Evolutionary conservation across 2,888 invertebrate species (phyloP).

Genomic region (Trichopoda pennipes): DNA sequence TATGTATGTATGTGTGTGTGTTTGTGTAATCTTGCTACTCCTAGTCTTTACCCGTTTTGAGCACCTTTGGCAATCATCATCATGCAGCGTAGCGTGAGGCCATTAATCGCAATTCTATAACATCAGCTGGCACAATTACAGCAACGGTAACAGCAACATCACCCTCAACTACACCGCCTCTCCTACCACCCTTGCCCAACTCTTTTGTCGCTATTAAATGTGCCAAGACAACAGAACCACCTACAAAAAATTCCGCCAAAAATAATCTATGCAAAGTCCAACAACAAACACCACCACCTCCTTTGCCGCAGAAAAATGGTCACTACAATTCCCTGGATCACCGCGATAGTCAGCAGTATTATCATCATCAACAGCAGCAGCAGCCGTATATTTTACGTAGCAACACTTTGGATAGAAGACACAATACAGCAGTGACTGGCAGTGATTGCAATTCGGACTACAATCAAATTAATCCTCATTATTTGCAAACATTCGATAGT

Average conservation of each 20-base stretch:
- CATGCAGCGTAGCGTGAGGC: conserved; percentile 81
- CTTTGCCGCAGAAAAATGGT: conserved; percentile 76
- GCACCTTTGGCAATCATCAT: conserved; percentile 82
- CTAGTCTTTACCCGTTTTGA: conserved; percentile 81
- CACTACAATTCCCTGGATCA: conserved; percentile 77
- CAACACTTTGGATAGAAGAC: conserved; percentile 74
- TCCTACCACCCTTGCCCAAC: conserved; percentile 77
- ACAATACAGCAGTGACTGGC: conserved; percentile 24
- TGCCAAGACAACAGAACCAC: conserved; percentile 65
- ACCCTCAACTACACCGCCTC: conserved; percentile 74
- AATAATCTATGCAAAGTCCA: conserved; percentile 71
- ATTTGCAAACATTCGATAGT: conserved; percentile 78
- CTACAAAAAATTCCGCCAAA: conserved; percentile 73
- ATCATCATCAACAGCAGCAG: conserved; percentile 66
- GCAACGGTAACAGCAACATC: conserved; percentile 75
- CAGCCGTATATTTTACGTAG: conserved; percentile 69
- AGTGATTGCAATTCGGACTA: conserved; percentile 72
- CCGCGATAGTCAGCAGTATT: conserved; percentile 69
- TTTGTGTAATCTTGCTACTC: conserved; percentile 53
- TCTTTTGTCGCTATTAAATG: conserved; percentile 76
- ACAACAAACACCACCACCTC: conserved; percentile 72
- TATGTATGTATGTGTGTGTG: conserved; percentile 46
- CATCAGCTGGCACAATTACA: conserved; percentile 70
- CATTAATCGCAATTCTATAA: conserved; percentile 70
- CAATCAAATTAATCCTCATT: conserved; percentile 78